Conservation (phyloP, 2,797 vertebrate genomes). For the Zenarchopterus dispar region DNA sequence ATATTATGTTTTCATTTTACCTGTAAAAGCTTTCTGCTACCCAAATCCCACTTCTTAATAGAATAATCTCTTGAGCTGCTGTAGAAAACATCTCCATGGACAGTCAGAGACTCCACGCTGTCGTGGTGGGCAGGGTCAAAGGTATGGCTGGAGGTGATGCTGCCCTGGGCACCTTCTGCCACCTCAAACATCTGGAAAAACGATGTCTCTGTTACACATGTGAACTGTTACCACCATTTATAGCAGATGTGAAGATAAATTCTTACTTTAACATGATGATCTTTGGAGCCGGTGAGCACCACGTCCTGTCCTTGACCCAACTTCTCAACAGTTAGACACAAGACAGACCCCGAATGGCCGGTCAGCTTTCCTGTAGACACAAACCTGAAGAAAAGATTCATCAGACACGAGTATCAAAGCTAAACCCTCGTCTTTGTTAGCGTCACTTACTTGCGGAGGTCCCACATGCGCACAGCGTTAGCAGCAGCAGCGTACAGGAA, state of each 20-base stretch:
- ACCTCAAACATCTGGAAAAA: conserved; percentile 94
- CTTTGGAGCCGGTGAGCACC: conserved; percentile 95
- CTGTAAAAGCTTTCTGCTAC: conserved; percentile 90
- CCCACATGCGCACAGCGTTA: conserved; percentile 97
- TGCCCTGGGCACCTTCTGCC: conserved; percentile 93
- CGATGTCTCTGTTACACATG: background rate
- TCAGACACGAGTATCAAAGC: background rate
- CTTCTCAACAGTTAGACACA: conserved; percentile 93
- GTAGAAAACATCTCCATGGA: conserved; percentile 89
- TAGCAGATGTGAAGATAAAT: background rate
- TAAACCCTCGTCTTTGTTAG: background rate
- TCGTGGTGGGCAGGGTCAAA: conserved; percentile 95
- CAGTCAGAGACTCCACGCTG: conserved; percentile 89
- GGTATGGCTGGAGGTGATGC: conserved; percentile 87
- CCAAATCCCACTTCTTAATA: conserved; percentile 96
- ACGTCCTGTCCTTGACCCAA: conserved; percentile 91
- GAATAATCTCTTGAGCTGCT: conserved; percentile 93
- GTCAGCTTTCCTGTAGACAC: conserved; percentile 95
- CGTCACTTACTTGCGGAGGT: conserved; percentile 90
- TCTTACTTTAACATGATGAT: conserved; percentile 92
- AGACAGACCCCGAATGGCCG: conserved; percentile 93
- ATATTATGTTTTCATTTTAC: conserved; percentile 29
- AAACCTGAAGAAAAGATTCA: conserved; percentile 81
- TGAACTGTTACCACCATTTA: background rate
- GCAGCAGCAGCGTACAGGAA: conserved; percentile 95